Percentiles rank a stretch among this genome's conserved stretches.
Evolutionary conservation across 2,113 vertebrate species (phyloP).

Genomic region (Caranx ignobilis): DNA sequence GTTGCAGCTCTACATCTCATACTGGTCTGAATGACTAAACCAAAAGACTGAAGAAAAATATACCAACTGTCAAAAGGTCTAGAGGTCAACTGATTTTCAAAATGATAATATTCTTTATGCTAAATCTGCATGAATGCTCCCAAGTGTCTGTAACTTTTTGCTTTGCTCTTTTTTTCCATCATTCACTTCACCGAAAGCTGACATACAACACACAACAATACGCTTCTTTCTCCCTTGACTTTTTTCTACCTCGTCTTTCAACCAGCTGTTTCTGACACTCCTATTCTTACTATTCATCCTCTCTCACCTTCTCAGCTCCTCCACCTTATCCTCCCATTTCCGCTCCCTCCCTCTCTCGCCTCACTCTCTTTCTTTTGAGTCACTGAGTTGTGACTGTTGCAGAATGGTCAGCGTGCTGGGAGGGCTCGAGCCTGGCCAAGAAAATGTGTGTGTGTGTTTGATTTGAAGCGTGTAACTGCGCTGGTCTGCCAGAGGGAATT

Average conservation of each 20-base stretch:
- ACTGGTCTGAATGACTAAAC: too few species aligned
- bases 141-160: neutral
- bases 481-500: slow-evolving; percentile 62
- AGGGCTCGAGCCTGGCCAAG: slow-evolving; percentile 42
- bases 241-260: neutral
- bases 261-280: slow-evolving; percentile 1
- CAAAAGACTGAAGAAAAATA: neutral
- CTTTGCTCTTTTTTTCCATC: neutral
- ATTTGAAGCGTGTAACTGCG: slow-evolving; percentile 27
- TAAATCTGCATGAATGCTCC: neutral
- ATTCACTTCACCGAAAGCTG: neutral
- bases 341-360: neutral
- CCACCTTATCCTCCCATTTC: slow-evolving; percentile 44
- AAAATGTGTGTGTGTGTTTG: slow-evolving; percentile 22
- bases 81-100: too few species aligned
- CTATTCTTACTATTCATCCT: slow-evolving; percentile 2
- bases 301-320: slow-evolving; percentile 26
- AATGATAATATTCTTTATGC: neutral
- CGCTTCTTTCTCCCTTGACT: neutral
- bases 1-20: too few species aligned
- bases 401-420: slow-evolving; percentile 46
- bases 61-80: too few species aligned
- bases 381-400: slow-evolving; percentile 37
- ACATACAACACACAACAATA: neutral
- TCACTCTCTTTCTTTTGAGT: slow-evolving; percentile 32